phyloP scores from a whole-genome alignment of 1,140 invertebrate genomes.

The Periplaneta americana region DNA sequence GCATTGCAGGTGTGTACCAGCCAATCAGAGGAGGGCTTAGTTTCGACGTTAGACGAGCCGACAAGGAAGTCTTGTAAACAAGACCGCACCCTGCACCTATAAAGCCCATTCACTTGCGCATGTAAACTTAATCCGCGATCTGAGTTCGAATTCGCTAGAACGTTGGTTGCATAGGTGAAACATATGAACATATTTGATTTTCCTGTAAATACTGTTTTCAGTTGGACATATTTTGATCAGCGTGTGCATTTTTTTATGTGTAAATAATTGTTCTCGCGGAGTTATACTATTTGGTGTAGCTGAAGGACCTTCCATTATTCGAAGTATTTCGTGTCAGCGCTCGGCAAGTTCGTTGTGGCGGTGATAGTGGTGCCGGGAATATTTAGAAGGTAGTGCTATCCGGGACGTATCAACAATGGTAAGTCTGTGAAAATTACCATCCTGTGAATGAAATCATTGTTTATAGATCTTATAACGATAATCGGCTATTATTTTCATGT shows the following conservation, averaged over 20 bases:
- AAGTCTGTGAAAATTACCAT: constrained; percentile 21
- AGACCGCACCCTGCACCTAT: constrained; percentile 57
- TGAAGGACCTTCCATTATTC: constrained; percentile 27
- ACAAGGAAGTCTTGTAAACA: constrained; percentile 51
- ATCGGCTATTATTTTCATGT: background rate
- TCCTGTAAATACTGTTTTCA: background rate
- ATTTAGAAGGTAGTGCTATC: constrained; percentile 28
- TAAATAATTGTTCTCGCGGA: constrained; percentile 23
- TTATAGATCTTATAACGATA: background rate
- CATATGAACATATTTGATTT: constrained; percentile 12
- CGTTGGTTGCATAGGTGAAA: background rate
- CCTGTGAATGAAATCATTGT: background rate
- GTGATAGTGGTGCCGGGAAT: constrained; percentile 27
- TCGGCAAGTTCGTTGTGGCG: constrained; percentile 27
- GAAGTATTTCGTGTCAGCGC: constrained; percentile 25
- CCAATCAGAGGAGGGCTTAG: constrained; percentile 50
- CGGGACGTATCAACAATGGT: constrained; percentile 27
- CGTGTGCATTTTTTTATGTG: constrained; percentile 8
- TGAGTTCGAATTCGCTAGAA: constrained; percentile 18
- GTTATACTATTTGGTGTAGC: constrained; percentile 25
- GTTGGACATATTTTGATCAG: constrained; percentile 3
- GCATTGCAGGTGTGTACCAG: constrained; percentile 74
- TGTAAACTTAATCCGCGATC: constrained; percentile 29
- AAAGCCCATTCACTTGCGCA: constrained; percentile 33
- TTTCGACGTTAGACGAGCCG: constrained; percentile 26